These are phyloP conservation scores for Trissoscelio sp. DNA, from an alignment of 2,888 invertebrate species.

Conservation along the genomic window DNA sequence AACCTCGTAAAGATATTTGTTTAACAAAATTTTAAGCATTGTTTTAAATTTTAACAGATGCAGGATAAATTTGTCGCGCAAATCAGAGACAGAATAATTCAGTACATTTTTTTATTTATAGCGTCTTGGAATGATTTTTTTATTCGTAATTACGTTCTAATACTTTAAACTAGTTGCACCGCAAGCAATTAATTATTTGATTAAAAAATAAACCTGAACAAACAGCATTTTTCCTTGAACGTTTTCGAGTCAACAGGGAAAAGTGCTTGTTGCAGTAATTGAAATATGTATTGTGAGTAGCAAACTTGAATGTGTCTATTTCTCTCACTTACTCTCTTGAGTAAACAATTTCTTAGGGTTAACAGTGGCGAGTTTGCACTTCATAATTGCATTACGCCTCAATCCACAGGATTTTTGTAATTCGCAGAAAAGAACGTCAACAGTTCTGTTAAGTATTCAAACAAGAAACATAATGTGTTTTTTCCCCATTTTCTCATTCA, in stretches of 20 bases:
- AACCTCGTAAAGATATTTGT: too few relatives aligned
- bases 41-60: too few relatives aligned
- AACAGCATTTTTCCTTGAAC: background rate
- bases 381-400: constrained; percentile 35
- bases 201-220: background rate
- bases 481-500: too few relatives aligned
- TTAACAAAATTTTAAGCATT: too few relatives aligned
- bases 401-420: constrained; percentile 32
- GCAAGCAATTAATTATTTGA: background rate
- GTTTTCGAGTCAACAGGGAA: background rate
- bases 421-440: constrained; percentile 30
- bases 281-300: constrained; percentile 30
- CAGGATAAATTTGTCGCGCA: too few relatives aligned
- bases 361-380: constrained; percentile 17
- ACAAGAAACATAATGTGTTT: constrained; percentile 3
- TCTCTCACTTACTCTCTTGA: background rate
- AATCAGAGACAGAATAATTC: too few relatives aligned
- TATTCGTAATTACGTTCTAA: background rate
- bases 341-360: constrained; percentile 33
- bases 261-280: constrained; percentile 26
- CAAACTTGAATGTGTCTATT: constrained; percentile 15
- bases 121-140: background rate
- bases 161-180: background rate
- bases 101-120: background rate
- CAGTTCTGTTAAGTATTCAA: constrained; percentile 22